Evolutionary conservation across 37 sponge, comb jelly and placozoan genomes (phyloP), one percentile per base, ranked within the genome.

Genomic region (Halichondria panicea): DNA sequence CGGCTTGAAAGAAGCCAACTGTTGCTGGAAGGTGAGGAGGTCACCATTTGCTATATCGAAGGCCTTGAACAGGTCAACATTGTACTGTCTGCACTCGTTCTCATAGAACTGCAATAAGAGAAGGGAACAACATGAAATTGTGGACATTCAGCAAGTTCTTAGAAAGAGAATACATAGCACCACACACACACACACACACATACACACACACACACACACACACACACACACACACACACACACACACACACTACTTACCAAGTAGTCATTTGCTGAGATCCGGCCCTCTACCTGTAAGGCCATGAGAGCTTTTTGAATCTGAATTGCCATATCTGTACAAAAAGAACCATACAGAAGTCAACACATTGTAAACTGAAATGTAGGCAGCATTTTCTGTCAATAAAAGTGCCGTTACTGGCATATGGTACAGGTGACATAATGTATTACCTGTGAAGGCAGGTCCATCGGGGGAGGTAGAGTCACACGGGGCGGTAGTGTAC

Each of bases 1-100:
- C 15, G 59, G 30, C 74, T 59, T 43, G n/a, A n/a, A 9, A 24
- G 63, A 75, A 60, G 63, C 63, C 39, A 63, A 63, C 76, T 64
- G 7, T 33, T 72, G 73, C 21, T 57, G 62, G 15, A 76, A 64
- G 1, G 37, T 13, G 5, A 27, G 37, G 13, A 32, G 22, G 52
- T 76, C 53, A 21, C 35, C 34, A 4, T 63, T 48, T 35, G 76
- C 46, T 35, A 39, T 43, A 37, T 31, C 34, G 52, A 46, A 64
- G 32, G 53, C 64, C 4, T 76, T 46, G 7, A 64, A 31, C 4
- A 76, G 37, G 50, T 13, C 18, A 42, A 38, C 36, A 24, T 63
- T 76, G 4, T 64, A 48, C 4, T 45, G 19, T 1, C 11, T 45
- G 52, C 65, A 76, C 22, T 48, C 30, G 8, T 32, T 15, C 43